Evolutionary conservation across 2,888 invertebrate species (phyloP).

Genomic region (Eristalis tenax): DNA sequence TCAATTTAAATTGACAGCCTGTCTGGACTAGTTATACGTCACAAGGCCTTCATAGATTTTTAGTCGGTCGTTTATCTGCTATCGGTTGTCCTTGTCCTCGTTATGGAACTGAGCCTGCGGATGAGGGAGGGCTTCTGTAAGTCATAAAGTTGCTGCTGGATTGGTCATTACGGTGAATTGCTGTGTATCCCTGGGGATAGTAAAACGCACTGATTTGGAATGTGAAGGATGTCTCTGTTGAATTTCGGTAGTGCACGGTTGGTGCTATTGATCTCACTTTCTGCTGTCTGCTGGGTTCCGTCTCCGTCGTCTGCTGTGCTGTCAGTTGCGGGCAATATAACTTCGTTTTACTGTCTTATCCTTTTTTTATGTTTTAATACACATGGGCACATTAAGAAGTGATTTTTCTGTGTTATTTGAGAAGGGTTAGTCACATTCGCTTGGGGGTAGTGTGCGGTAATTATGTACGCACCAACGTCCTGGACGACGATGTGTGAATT

Average conservation of each 20-base stretch:
- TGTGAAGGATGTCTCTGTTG: conserved; percentile 32
- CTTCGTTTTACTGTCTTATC: conserved; percentile 39
- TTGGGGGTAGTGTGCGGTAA: not conserved
- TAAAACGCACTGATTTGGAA: conserved; percentile 51
- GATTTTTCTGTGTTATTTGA: conserved; percentile 28
- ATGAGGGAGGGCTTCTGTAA: conserved; percentile 47
- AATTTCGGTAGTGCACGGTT: not conserved
- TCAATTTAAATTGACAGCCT: conserved; percentile 48
- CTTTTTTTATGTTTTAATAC: conserved; percentile 39
- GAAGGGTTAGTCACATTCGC: conserved; percentile 9
- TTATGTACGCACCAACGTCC: too few species aligned
- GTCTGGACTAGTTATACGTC: conserved; percentile 43
- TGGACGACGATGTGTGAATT: too few species aligned
- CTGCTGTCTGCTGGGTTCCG: not conserved
- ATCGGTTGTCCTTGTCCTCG: conserved; percentile 14
- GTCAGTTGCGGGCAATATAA: conserved; percentile 50
- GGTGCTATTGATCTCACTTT: not conserved
- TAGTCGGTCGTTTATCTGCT: not conserved
- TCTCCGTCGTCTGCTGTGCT: conserved; percentile 30
- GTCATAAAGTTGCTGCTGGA: conserved; percentile 61
- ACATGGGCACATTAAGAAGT: conserved; percentile 28
- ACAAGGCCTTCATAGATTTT: conserved; percentile 3
- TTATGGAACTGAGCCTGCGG: conserved; percentile 31
- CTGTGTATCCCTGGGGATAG: conserved; percentile 25
- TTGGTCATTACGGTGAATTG: conserved; percentile 60